Conservation (phyloP, 2,113 vertebrate species). For the Oryzias woworae region DNA sequence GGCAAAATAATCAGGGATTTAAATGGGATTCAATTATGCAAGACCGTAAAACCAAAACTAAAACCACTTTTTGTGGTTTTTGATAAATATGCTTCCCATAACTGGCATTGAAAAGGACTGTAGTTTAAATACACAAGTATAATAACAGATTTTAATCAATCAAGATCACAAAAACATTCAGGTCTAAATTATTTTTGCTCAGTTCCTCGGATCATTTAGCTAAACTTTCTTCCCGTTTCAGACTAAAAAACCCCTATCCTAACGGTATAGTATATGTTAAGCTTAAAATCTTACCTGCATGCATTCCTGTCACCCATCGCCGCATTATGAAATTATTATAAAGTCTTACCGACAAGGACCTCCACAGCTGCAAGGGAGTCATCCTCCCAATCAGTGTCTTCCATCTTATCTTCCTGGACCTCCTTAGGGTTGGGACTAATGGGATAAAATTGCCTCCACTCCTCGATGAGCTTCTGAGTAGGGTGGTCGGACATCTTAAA, state of each 20-base stretch:
- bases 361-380: slow-evolving; percentile 97
- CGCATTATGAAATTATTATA: neutral
- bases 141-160: too few relatives aligned
- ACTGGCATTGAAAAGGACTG: too few relatives aligned
- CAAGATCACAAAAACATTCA: too few relatives aligned
- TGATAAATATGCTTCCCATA: too few relatives aligned
- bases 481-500: slow-evolving; percentile 98
- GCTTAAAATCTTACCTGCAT: neutral
- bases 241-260: too few relatives aligned
- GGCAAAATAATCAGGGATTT: neutral
- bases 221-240: too few relatives aligned
- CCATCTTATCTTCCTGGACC: slow-evolving; percentile 89
- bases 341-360: slow-evolving; percentile 92
- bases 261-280: neutral
- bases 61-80: neutral
- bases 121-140: too few relatives aligned
- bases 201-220: too few relatives aligned
- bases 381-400: slow-evolving; percentile 96
- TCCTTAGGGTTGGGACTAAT: slow-evolving; percentile 91
- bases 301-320: neutral
- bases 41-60: neutral
- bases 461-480: slow-evolving; percentile 96
- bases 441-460: slow-evolving; percentile 99
- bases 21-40: neutral
- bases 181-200: too few relatives aligned